These are phyloP conservation scores for Zalophus californianus DNA, from an alignment of 2,797 vertebrate genomes.

Conservation along the genomic window DNA sequence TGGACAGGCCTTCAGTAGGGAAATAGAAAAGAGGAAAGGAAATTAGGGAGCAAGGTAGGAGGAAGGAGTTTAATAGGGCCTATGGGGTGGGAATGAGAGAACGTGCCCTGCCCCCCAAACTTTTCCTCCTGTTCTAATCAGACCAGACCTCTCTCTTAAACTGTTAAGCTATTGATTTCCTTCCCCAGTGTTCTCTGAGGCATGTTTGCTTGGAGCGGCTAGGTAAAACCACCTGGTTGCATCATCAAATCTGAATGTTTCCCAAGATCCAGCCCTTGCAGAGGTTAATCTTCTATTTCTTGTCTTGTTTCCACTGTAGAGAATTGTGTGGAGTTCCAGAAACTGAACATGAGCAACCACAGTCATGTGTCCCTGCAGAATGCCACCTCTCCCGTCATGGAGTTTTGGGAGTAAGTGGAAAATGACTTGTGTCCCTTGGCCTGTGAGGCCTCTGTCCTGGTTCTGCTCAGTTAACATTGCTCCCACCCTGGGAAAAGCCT, in stretches of 20 bases:
- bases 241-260: not conserved
- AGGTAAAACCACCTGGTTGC: not conserved
- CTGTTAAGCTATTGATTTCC: not conserved
- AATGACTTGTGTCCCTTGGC: not conserved
- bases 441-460: not conserved
- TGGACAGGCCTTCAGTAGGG: not conserved
- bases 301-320: constrained; percentile 89
- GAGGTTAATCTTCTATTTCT: constrained; percentile 53
- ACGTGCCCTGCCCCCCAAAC: not conserved
- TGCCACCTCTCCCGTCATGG: constrained; percentile 97
- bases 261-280: not conserved
- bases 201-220: not conserved
- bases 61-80: not conserved
- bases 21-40: not conserved
- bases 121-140: not conserved
- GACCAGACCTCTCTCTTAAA: not conserved
- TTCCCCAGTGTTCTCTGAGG: not conserved
- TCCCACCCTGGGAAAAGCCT: not conserved
- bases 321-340: constrained; percentile 96
- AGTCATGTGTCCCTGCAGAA: constrained; percentile 91
- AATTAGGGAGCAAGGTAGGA: not conserved
- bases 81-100: not conserved
- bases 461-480: not conserved
- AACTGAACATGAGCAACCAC: constrained; percentile 96
- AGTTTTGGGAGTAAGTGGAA: constrained; percentile 99